These are phyloP conservation scores for Aurelia coerulea DNA, from an alignment of 30 jellyfish, hydroid and myxozoan genomes.

Conservation along the genomic window DNA sequence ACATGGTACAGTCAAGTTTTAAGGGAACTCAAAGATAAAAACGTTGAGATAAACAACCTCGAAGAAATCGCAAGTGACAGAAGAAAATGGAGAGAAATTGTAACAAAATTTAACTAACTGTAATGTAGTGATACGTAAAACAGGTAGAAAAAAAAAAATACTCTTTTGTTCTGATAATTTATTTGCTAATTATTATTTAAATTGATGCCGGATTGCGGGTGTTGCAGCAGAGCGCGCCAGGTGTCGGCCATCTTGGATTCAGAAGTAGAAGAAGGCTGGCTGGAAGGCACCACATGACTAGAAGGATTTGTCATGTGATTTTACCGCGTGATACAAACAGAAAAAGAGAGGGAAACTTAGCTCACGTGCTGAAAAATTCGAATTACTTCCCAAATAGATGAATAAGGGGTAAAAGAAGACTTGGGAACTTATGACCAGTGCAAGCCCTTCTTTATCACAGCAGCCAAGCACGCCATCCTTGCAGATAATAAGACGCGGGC, in stretches of 20 bases:
- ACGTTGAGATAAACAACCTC: too few relatives aligned
- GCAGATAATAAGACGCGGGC: conserved; percentile 34
- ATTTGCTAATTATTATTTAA: not conserved
- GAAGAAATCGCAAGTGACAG: too few relatives aligned
- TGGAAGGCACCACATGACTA: conserved; percentile 82
- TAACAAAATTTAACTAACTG: too few relatives aligned
- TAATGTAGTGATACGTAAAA: too few relatives aligned
- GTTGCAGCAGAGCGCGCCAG: not conserved
- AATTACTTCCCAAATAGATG: not conserved
- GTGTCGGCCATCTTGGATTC: not conserved
- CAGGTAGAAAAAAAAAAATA: too few relatives aligned
- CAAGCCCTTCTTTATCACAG: conserved; percentile 40
- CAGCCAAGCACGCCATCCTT: conserved; percentile 77
- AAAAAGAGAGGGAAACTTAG: conserved; percentile 28
- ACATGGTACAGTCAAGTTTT: too few relatives aligned
- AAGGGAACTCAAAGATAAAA: too few relatives aligned
- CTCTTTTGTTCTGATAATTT: too few relatives aligned
- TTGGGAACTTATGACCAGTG: conserved; percentile 68
- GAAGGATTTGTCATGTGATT: conserved; percentile 86
- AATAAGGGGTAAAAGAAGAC: not conserved
- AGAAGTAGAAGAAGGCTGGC: not conserved
- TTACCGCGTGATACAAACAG: conserved; percentile 86
- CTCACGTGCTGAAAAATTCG: conserved; percentile 64
- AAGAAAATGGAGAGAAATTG: too few relatives aligned
- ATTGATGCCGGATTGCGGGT: conserved; percentile 26